Percentiles rank a stretch among this genome's conserved stretches.
These are phyloP conservation scores for Origma solitaria DNA, from an alignment of 2,113 vertebrate species.

Conservation along the genomic window DNA sequence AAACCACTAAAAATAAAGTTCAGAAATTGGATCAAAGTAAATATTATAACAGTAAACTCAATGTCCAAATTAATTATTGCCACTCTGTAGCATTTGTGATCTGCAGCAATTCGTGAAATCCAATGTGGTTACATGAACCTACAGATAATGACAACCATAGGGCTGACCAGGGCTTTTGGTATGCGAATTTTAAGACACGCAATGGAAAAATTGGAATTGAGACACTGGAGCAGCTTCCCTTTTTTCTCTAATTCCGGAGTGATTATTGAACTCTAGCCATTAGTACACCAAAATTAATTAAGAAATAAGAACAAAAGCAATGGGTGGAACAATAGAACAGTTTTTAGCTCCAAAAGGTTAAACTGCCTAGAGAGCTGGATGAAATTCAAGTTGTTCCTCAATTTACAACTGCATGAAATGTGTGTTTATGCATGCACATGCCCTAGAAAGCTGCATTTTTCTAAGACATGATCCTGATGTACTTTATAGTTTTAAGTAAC, in stretches of 20 bases:
- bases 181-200: rapidly evolving
- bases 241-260: neutral
- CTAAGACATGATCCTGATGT: neutral
- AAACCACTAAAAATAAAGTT: neutral
- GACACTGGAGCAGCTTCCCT: neutral
- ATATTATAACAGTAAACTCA: neutral
- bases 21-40: neutral
- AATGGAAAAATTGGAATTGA: neutral
- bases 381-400: neutral
- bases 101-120: neutral
- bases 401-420: neutral
- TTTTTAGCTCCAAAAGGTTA: neutral
- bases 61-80: neutral
- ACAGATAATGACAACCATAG: rapidly evolving
- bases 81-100: neutral
- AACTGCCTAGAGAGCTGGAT: neutral
- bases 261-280: neutral
- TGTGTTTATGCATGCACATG: neutral
- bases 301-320: neutral
- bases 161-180: neutral
- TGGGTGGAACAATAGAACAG: neutral
- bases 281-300: neutral
- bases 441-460: neutral
- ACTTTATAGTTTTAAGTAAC: neutral
- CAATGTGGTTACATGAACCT: neutral